phyloP scores from a whole-genome alignment of 1,140 invertebrate species.

The Drosophila nigromelanica region DNA sequence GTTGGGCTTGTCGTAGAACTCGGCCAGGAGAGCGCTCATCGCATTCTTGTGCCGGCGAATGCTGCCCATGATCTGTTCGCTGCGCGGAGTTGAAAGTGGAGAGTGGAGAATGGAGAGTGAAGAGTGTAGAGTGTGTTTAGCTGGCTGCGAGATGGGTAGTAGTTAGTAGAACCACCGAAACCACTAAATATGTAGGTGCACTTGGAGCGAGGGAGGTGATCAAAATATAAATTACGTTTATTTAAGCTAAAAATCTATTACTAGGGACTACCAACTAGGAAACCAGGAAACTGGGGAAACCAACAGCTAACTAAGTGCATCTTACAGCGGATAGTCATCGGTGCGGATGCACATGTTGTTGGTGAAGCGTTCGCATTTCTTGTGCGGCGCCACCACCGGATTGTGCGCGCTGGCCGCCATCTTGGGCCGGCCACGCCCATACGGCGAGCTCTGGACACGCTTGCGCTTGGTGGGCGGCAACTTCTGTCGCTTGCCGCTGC shows the following conservation, averaged over 20 bases:
- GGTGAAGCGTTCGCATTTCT: conserved; percentile 89
- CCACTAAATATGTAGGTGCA: conserved; percentile 55
- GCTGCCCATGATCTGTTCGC: conserved; percentile 90
- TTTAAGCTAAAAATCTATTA: conserved; percentile 49
- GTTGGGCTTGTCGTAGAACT: conserved; percentile 86
- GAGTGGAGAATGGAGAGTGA: conserved; percentile 6
- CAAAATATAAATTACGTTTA: conserved; percentile 64
- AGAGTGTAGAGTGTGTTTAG: not conserved
- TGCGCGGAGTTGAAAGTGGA: conserved; percentile 68
- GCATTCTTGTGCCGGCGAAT: conserved; percentile 89
- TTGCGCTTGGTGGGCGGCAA: conserved; percentile 62
- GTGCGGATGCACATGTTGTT: conserved; percentile 90
- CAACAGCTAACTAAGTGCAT: conserved; percentile 48
- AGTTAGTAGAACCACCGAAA: conserved; percentile 47
- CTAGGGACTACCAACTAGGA: conserved; percentile 38
- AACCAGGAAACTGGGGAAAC: conserved; percentile 26
- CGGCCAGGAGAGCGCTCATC: conserved; percentile 88
- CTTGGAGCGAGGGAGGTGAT: conserved; percentile 40
- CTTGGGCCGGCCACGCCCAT: conserved; percentile 56
- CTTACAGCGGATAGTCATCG: conserved; percentile 91
- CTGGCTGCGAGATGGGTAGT: not conserved
- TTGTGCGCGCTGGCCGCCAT: conserved; percentile 60
- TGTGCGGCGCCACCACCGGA: conserved; percentile 48
- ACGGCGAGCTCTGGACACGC: conserved; percentile 32
- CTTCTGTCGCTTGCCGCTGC: conserved; percentile 53